Evolutionary conservation across 2,888 invertebrate species (phyloP).

Genomic region (Pasiphila rectangulata): DNA sequence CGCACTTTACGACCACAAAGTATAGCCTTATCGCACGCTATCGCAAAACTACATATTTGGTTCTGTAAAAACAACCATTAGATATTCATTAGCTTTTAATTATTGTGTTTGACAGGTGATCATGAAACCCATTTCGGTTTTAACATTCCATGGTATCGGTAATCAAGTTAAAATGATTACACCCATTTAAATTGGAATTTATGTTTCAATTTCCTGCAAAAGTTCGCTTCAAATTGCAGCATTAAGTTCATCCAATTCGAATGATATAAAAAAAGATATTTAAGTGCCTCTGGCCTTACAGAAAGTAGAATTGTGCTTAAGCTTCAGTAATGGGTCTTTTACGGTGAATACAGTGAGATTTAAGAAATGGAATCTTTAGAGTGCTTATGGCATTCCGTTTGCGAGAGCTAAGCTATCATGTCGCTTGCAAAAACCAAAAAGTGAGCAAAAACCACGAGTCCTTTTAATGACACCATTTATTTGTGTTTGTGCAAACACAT

Average conservation of each 20-base stretch:
- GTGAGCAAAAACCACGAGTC: constrained; percentile 36
- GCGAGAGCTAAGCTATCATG: constrained; percentile 17
- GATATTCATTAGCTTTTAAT: constrained; percentile 19
- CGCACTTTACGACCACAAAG: constrained; percentile 40
- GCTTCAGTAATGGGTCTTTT: constrained; percentile 39
- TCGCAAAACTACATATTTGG: constrained; percentile 14
- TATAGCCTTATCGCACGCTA: constrained; percentile 28
- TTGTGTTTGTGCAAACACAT: constrained; percentile 21
- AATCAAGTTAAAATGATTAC: constrained; percentile 1
- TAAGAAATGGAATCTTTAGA: constrained; percentile 43
- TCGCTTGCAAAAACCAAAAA: constrained; percentile 33
- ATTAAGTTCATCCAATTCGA: too few relatives aligned
- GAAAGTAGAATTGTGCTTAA: constrained; percentile 33
- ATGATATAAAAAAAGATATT: not conserved
- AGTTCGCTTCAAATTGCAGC: not conserved
- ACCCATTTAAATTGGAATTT: constrained; percentile 6
- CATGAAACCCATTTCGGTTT: constrained; percentile 18
- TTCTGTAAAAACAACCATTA: constrained; percentile 9
- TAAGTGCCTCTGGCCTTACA: not conserved
- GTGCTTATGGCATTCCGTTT: constrained; percentile 30
- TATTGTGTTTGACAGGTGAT: constrained; percentile 19
- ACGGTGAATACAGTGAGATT: constrained; percentile 36
- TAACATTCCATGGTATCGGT: constrained; percentile 6
- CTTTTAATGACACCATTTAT: constrained; percentile 38
- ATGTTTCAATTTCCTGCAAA: not conserved